Conservation (phyloP, 2,888 invertebrate species). For the Euspilapteryx auroguttella region DNA sequence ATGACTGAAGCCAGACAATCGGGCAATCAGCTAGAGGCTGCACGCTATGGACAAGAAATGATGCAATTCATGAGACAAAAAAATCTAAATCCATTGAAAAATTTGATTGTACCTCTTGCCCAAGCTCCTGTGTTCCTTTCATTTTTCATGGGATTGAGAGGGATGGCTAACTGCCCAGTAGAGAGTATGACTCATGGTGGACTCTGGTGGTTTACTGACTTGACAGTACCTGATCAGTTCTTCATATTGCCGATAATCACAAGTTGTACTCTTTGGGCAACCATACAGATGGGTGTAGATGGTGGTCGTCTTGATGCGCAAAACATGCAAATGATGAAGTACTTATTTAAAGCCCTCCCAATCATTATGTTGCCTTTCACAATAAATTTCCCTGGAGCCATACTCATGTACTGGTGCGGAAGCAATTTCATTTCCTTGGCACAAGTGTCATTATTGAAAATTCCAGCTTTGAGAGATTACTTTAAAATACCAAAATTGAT, state of each 20-base stretch:
- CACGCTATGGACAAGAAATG: constrained; percentile 76
- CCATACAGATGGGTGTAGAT: constrained; percentile 84
- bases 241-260: constrained; percentile 86
- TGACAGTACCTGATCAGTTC: constrained; percentile 88
- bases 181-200: constrained; percentile 90
- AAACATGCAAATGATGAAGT: constrained; percentile 73
- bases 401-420: constrained; percentile 88
- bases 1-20: constrained; percentile 83
- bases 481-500: constrained; percentile 74
- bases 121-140: constrained; percentile 92
- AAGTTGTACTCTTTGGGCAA: constrained; percentile 76
- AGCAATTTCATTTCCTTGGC: constrained; percentile 82
- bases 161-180: constrained; percentile 89
- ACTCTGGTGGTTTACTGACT: constrained; percentile 88
- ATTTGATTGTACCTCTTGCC: constrained; percentile 73
- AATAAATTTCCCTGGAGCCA: constrained; percentile 84
- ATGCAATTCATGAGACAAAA: constrained; percentile 81
- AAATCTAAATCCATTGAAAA: constrained; percentile 78
- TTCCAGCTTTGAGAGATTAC: constrained; percentile 72
- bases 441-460: constrained; percentile 77
- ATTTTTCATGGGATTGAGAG: constrained; percentile 83
- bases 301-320: constrained; percentile 65
- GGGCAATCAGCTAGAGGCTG: constrained; percentile 81
- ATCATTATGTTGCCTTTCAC: constrained; percentile 81
- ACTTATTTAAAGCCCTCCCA: constrained; percentile 75